Base-by-base conservation (phyloP, 1,140 invertebrate genomes). In the Cyclargus thomasi region DNA sequence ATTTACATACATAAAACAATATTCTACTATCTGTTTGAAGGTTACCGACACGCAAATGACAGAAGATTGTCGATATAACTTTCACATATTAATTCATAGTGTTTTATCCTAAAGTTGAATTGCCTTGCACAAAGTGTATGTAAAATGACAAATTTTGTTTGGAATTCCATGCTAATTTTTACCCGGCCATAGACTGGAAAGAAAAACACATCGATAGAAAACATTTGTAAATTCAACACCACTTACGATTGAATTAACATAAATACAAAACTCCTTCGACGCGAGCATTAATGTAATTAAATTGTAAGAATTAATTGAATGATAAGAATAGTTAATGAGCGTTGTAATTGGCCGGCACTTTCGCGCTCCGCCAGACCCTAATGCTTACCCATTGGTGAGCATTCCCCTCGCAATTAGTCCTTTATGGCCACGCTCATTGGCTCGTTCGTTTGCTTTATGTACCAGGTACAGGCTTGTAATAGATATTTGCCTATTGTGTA, bases 381-480 rank as follows among this genome's bases (percentile, higher is more conserved):
- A 88, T 86, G 86, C 86, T 85, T 72, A 88, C 23, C 83, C 84
- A 88, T 86, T 88, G 86, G 86, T 70, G 83, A 86, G 86, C 81
- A 73, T 81, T 79, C 78, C 77, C 72, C 75, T 79, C 62, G 75
- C 82, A 89, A 89, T 89, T 87, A 89, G 75, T 70, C 18, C 70
- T 83, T 86, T 85, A 87, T 85, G 80, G 75, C 74, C 62, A 35
- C 65, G 74, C 79, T 68, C 74, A 88, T 87, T 87, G 86, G 85
- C 72, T 63, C 53, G 35, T 3, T 36, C 22, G 22, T 69, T 67
- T 66, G 65, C 63, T 22, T 36, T 22, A 36, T 66, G 35, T 55
- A 66, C 29, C 36, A 64, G n/a, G n/a, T 35, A 20, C 8, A 16
- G 5, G 18, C 63, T 18, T 47, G 36, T 47, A 47, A 47, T 47